Percentiles rank a stretch among this genome's conserved stretches.
phyloP scores from a whole-genome alignment of 1,140 invertebrate genomes.

The Tetragonula clypearis region DNA sequence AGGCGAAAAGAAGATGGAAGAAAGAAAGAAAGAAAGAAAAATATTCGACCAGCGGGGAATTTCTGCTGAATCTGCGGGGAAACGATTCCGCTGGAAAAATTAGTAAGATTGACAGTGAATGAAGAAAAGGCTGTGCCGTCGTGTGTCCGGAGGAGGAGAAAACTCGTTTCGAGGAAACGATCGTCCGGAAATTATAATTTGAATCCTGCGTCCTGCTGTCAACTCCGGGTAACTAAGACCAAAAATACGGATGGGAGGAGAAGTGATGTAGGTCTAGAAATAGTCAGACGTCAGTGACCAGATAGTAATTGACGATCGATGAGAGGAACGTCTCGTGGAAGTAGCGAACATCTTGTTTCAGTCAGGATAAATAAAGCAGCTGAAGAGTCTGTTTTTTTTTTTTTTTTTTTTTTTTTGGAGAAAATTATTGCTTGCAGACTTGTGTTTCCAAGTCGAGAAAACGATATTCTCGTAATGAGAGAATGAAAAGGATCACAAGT shows the following conservation, averaged over 20 bases:
- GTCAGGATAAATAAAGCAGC: neutral
- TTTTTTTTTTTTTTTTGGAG: too few relatives aligned
- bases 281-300: neutral
- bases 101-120: neutral
- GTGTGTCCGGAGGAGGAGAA: neutral
- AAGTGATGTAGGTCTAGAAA: too few relatives aligned
- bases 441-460: too few relatives aligned
- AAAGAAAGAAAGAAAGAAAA: neutral
- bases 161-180: neutral
- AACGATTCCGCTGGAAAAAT: neutral
- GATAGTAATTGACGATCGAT: neutral
- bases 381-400: too few relatives aligned
- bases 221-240: neutral
- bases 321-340: too few relatives aligned
- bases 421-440: too few relatives aligned
- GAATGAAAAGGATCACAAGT: too few relatives aligned
- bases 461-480: too few relatives aligned
- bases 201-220: neutral
- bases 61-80: slow-evolving; percentile 18
- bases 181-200: neutral
- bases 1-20: neutral
- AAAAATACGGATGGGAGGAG: neutral
- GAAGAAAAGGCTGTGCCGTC: neutral
- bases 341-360: neutral
- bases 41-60: slow-evolving; percentile 10